These are phyloP conservation scores for Excalfactoria chinensis DNA, from an alignment of 2,113 vertebrate species.

Conservation along the genomic window DNA sequence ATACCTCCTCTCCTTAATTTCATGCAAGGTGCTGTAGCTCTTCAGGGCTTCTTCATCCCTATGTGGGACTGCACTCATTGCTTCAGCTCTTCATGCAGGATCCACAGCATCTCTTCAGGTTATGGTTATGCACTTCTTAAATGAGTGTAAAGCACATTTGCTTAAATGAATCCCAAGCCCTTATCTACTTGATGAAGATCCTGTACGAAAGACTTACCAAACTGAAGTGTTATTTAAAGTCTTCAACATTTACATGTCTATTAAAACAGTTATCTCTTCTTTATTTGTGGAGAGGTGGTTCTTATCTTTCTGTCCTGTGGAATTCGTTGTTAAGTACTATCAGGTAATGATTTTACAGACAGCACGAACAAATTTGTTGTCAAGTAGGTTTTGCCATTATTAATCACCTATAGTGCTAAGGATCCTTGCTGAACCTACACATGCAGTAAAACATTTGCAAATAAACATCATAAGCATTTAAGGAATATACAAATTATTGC, in stretches of 20 bases:
- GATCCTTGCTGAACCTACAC: background rate
- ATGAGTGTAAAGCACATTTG: background rate
- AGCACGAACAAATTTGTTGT: background rate
- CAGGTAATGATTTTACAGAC: background rate
- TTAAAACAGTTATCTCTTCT: background rate
- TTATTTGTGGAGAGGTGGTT: background rate
- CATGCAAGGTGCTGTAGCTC: background rate
- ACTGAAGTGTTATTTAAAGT: background rate
- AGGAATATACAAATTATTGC: background rate
- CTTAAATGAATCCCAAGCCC: background rate
- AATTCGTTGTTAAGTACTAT: background rate
- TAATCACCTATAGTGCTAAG: background rate
- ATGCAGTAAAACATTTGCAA: background rate
- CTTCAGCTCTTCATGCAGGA: background rate
- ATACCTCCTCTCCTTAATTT: slow-evolving; percentile 37
- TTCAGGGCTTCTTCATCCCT: background rate
- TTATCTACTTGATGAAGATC: background rate
- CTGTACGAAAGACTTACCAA: background rate
- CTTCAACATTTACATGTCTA: background rate
- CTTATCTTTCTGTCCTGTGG: background rate
- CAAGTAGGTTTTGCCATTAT: background rate
- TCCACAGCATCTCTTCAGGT: background rate
- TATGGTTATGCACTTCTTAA: background rate
- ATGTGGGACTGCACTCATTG: fast-evolving
- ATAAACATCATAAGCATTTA: background rate